phyloP scores from a whole-genome alignment of 2,797 vertebrate species.

The Apogon hyalosoma region DNA sequence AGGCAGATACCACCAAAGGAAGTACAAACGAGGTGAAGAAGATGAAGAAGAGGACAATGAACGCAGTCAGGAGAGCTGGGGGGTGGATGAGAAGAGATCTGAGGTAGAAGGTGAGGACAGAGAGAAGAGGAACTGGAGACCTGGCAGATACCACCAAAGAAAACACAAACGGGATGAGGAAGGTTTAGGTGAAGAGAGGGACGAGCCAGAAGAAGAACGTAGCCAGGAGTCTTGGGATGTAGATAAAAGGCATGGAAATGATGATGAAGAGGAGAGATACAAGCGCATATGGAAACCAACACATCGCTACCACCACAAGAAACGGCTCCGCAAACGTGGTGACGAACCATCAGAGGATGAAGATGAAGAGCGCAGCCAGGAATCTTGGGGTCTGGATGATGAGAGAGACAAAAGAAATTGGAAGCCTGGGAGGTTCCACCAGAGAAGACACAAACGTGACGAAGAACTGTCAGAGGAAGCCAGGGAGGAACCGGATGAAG shows the following conservation, averaged over 20 bases:
- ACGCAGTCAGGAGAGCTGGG: slow-evolving; percentile 77
- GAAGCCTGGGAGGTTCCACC: slow-evolving; percentile 71
- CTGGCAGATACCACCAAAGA: slow-evolving; percentile 74
- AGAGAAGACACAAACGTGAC: slow-evolving; percentile 72
- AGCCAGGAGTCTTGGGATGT: slow-evolving; percentile 78
- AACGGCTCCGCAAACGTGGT: slow-evolving; percentile 63
- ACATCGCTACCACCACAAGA: slow-evolving; percentile 75
- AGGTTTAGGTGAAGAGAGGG: slow-evolving; percentile 60
- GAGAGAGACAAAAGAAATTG: slow-evolving; percentile 74
- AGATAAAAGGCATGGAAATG: slow-evolving; percentile 50
- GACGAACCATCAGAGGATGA: slow-evolving; percentile 61
- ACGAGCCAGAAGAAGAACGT: slow-evolving; percentile 71
- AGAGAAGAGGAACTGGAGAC: slow-evolving; percentile 75
- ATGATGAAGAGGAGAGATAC: slow-evolving; percentile 67
- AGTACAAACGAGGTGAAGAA: slow-evolving; percentile 66
- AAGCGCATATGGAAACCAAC: slow-evolving; percentile 76
- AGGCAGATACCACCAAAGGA: slow-evolving; percentile 66
- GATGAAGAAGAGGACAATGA: slow-evolving; percentile 61
- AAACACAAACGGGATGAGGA: slow-evolving; percentile 76
- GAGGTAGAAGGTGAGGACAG: slow-evolving; percentile 66
- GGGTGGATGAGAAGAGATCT: slow-evolving; percentile 47
- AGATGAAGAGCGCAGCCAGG: slow-evolving; percentile 62
- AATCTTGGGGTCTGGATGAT: slow-evolving; percentile 54
- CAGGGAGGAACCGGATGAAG: slow-evolving; percentile 62
- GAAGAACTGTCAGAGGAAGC: slow-evolving; percentile 68